These are phyloP conservation scores for Gymnobelideus leadbeateri DNA, from an alignment of 2,113 vertebrate genomes.

Conservation along the genomic window DNA sequence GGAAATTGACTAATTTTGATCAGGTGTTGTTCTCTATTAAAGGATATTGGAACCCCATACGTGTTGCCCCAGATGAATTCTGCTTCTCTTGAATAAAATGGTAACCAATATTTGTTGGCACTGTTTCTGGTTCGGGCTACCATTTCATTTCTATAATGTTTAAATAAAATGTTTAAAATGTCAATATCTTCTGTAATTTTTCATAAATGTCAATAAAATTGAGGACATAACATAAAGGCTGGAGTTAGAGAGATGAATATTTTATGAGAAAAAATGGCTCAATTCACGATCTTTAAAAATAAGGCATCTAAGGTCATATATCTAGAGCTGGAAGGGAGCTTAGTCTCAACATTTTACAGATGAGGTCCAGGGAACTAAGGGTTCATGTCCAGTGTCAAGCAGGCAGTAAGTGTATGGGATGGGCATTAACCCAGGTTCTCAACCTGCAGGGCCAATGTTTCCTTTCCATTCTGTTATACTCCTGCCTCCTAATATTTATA, in stretches of 20 bases:
- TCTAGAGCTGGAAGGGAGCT: background rate
- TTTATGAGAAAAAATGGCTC: conserved; percentile 9
- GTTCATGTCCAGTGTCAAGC: background rate
- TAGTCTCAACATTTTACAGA: background rate
- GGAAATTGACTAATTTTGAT: background rate
- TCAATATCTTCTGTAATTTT: conserved; percentile 10
- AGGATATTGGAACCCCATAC: background rate
- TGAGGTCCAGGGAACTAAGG: background rate
- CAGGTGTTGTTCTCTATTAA: background rate
- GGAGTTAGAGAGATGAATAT: background rate
- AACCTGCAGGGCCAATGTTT: background rate
- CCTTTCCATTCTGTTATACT: background rate
- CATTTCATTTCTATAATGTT: conserved; percentile 4
- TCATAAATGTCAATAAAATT: conserved; percentile 4
- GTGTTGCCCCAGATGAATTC: background rate
- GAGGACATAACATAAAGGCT: conserved; percentile 1
- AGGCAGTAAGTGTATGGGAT: background rate
- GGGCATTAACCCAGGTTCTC: background rate
- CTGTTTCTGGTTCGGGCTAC: background rate
- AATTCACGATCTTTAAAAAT: background rate
- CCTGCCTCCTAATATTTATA: background rate
- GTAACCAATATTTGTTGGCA: background rate
- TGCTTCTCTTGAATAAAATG: background rate
- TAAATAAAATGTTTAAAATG: conserved; percentile 8
- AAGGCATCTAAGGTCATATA: background rate